Base-by-base conservation (phyloP, 1,140 invertebrate species). In the Protaetia brevitarsis region DNA sequence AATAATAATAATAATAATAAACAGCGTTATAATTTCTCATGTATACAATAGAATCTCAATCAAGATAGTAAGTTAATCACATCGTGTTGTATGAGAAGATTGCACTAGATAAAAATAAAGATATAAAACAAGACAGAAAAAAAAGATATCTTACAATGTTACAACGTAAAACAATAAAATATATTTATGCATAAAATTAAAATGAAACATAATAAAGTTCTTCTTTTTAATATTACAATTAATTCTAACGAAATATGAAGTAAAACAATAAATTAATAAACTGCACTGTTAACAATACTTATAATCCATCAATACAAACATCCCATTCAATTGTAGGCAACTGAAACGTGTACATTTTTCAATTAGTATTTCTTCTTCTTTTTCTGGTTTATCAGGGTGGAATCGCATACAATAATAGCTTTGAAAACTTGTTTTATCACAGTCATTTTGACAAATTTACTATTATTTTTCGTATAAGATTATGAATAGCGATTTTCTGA, bases 371-470 rank as follows among this genome's bases (percentile, higher is more conserved):
- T 51, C n/a, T 5, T 2, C 1, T 51, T 51, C 1, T 51, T 23
- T 0, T 19, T 51, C 11, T 51, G 19, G 21, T 19, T n/a, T 62
- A 26, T 31, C 11, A 58, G n/a, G n/a, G n/a, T n/a, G n/a, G n/a
- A n/a, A n/a, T n/a, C n/a, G n/a, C n/a, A n/a, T n/a, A n/a, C n/a
- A n/a, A n/a, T n/a, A n/a, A n/a, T n/a, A n/a, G n/a, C n/a, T n/a
- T n/a, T n/a, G n/a, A n/a, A n/a, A n/a, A n/a, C n/a, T n/a, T n/a
- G n/a, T n/a, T n/a, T 11, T 61, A 37, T 66, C 56, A 66, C 30
- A 60, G 57, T 60, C 63, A 31, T 67, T 63, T 45, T 62, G 31
- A 66, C 41, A 62, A 60, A 23, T 61, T 36, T 26, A 19, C 21
- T 63, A 21, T 63, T 65, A 21, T 27, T 23, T 57, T 59, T 63